Conservation (phyloP, 2,113 vertebrate genomes). For the Myiopsitta monachus region DNA sequence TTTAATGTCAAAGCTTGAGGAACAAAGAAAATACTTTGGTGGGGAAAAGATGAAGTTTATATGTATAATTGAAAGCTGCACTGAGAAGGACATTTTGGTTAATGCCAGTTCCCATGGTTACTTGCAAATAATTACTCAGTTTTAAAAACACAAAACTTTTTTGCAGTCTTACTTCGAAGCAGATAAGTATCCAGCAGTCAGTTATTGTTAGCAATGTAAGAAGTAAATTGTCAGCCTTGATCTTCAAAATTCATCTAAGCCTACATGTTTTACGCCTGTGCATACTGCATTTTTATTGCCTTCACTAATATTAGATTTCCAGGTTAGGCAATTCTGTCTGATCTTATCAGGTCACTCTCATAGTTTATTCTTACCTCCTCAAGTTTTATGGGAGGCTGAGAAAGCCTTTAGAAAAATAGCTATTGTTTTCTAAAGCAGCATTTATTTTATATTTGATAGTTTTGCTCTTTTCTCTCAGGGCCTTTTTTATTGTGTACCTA, state of each 20-base stretch:
- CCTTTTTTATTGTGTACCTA: not conserved
- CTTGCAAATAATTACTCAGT: slow-evolving; percentile 13
- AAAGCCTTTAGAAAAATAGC: not conserved
- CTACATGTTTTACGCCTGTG: not conserved
- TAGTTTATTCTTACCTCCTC: not conserved
- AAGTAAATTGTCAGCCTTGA: not conserved
- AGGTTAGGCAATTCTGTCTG: not conserved
- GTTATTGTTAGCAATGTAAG: not conserved
- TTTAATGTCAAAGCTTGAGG: slow-evolving; percentile 14
- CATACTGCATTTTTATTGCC: not conserved
- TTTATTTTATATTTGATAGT: not conserved
- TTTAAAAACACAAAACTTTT: not conserved
- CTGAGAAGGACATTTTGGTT: slow-evolving; percentile 13
- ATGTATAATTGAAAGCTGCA: not conserved
- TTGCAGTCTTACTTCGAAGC: not conserved
- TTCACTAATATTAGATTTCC: not conserved
- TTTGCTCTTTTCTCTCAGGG: not conserved
- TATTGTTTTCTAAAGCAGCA: not conserved
- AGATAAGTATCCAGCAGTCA: not conserved
- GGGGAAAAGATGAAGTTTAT: not conserved
- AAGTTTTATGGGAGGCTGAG: not conserved
- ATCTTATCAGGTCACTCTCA: not conserved
- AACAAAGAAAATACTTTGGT: not conserved
- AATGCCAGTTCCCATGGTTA: slow-evolving; percentile 19
- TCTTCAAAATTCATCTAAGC: not conserved